These are phyloP conservation scores for Suricata suricatta DNA, from an alignment of 2,113 vertebrate genomes.

Conservation along the genomic window DNA sequence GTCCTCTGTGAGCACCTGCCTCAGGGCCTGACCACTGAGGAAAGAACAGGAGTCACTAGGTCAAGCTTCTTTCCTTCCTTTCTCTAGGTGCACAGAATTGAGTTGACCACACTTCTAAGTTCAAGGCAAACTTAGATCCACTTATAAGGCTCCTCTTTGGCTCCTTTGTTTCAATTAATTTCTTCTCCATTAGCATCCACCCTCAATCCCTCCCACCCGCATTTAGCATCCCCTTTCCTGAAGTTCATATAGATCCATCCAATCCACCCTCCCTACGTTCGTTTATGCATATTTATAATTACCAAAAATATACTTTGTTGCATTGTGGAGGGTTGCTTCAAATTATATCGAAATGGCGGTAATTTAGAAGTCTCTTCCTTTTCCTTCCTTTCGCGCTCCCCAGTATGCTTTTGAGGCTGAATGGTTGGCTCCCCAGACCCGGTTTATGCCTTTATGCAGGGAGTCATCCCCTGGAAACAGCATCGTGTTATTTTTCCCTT, in stretches of 20 bases:
- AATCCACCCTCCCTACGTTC: not conserved
- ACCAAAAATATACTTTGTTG: not conserved
- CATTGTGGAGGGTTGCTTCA: not conserved
- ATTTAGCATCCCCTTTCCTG: too few species aligned
- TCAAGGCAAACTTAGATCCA: not conserved
- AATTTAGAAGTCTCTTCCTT: not conserved
- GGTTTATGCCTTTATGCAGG: not conserved
- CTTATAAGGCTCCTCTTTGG: not conserved
- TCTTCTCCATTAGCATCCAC: not conserved
- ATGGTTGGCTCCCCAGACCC: not conserved
- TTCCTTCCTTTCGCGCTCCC: not conserved
- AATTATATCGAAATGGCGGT: not conserved
- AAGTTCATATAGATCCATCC: not conserved
- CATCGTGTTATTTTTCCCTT: not conserved
- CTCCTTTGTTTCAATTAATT: not conserved
- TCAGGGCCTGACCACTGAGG: not conserved
- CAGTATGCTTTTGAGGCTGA: not conserved
- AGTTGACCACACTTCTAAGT: not conserved
- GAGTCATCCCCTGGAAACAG: not conserved
- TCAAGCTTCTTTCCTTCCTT: not conserved
- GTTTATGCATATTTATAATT: not conserved
- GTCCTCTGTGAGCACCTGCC: fast-evolving
- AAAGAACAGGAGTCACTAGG: not conserved
- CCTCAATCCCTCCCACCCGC: not conserved
- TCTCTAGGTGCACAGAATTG: not conserved